These are phyloP conservation scores for Notamacropus eugenii DNA, from an alignment of 2,797 vertebrate species.

Conservation along the genomic window DNA sequence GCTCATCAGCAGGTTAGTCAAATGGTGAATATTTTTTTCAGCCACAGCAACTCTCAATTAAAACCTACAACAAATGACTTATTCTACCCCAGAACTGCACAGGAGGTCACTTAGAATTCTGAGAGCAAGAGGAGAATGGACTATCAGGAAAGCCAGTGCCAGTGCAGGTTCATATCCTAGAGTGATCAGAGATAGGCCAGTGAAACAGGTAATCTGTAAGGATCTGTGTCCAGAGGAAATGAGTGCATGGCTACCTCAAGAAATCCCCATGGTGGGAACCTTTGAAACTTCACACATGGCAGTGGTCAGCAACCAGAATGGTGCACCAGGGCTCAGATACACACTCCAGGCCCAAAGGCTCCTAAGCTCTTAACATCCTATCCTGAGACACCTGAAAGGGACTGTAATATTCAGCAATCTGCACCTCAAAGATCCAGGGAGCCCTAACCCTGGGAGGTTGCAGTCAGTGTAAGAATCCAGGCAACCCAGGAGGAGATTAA, in stretches of 20 bases:
- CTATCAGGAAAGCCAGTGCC: not conserved
- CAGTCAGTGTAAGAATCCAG: not conserved
- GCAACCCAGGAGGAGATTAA: not conserved
- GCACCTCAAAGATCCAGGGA: not conserved
- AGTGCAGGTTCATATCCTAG: not conserved
- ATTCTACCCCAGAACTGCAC: not conserved
- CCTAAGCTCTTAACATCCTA: not conserved
- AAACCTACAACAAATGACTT: not conserved
- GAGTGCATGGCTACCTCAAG: not conserved
- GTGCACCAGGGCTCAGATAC: not conserved
- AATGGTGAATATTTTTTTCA: not conserved
- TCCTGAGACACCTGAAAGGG: not conserved
- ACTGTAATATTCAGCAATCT: not conserved
- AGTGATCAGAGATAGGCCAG: not conserved
- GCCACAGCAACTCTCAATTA: not conserved
- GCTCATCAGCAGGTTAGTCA: not conserved
- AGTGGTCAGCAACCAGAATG: not conserved
- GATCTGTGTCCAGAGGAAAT: not conserved
- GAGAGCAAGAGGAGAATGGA: too few species aligned
- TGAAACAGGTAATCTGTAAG: not conserved
- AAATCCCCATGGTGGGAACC: not conserved
- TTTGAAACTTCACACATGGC: not conserved
- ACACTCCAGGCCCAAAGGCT: not conserved
- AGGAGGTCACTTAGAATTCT: not conserved
- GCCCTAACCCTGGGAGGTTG: not conserved